Conservation (phyloP, 1,140 invertebrate species). For the Zeugodacus cucurbitae region DNA sequence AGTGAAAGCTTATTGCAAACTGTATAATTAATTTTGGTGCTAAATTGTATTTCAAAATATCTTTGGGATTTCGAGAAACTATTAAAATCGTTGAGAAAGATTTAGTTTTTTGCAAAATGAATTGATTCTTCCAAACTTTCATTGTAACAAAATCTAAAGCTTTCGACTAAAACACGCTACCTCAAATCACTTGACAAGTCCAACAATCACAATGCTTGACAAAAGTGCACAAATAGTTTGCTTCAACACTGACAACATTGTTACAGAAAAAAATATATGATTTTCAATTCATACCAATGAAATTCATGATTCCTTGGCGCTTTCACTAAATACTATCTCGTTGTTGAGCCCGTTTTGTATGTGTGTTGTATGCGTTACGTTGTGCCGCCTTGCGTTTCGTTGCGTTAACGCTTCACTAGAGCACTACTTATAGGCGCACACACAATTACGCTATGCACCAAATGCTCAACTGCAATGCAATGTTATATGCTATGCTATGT, state of each 20-base stretch:
- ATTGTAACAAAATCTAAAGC: too few relatives aligned
- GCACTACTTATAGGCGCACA: constrained; percentile 11
- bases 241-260: constrained; percentile 12
- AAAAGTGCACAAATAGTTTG: neutral
- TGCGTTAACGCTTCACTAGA: neutral
- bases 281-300: constrained; percentile 62
- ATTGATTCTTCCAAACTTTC: too few relatives aligned
- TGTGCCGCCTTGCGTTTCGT: neutral
- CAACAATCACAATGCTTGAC: too few relatives aligned
- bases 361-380: constrained; percentile 6
- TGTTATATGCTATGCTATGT: neutral
- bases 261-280: neutral
- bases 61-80: too few relatives aligned
- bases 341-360: constrained; percentile 52
- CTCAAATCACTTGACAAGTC: too few relatives aligned
- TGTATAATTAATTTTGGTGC: too few relatives aligned
- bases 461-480: neutral
- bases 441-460: neutral
- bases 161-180: too few relatives aligned
- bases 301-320: constrained; percentile 66
- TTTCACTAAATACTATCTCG: constrained; percentile 64
- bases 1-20: too few relatives aligned
- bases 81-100: too few relatives aligned
- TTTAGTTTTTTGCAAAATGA: too few relatives aligned
- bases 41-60: too few relatives aligned